Evolutionary conservation across 2,888 invertebrate species (phyloP), one percentile per base, ranked within the genome.

Genomic region (Gryllus longicercus): DNA sequence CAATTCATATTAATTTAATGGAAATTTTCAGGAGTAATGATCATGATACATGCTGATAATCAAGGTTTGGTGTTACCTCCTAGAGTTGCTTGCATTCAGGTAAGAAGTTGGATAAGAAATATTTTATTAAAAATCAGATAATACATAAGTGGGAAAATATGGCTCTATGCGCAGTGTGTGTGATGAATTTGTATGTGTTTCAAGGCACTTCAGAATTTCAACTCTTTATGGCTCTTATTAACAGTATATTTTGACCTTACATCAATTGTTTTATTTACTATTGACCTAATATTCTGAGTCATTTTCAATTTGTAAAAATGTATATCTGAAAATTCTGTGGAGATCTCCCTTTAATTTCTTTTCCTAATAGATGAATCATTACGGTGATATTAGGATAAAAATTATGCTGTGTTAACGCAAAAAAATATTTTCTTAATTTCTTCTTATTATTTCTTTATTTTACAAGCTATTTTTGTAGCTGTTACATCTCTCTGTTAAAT

Each of bases 61-160:
- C 94, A 94, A 85, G 99, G 99, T 0, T 89, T 99, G 23, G 97
- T 99, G 0, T 89, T 99, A 74, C 99, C 99, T 0, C 99, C 99
- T 0, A 91, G 92, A 83, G 94, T 98, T 3, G 98, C 99, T 3
- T 90, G 92, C 79, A 87, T 96, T 78, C 98, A 99, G 77, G 78
- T 81, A 25, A 50, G 50, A 75, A 38, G 38, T 38, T 38, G 0
- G 38, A 38, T 8, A 38, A 38, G 38, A 38, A 38, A 38, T 38
- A 38, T 38, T 8, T 38, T 38, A 38, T 38, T 38, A 5, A 38
- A 38, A 38, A 8, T 38, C 8, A 38, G 38, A 38, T 38, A 38
- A 38, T 38, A 38, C 38, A 38, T 38, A 38, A 38, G 3, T 5
- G 38, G 8, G 38, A 38, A 38, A 38, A 38, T 38, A 5, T 38